Evolutionary conservation across 2,888 invertebrate genomes (phyloP).

Genomic region (Ephialtes manifestator): DNA sequence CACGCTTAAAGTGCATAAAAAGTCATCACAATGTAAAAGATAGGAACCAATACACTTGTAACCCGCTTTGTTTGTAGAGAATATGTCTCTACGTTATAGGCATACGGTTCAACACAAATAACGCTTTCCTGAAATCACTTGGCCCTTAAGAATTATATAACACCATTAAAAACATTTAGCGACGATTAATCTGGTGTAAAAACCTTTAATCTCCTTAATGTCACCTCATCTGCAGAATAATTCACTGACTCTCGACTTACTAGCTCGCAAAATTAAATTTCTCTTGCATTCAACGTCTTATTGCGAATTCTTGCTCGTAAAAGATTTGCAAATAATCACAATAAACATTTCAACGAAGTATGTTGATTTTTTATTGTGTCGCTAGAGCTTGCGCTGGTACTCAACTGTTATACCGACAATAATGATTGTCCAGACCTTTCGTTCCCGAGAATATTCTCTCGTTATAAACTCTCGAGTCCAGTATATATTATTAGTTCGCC

Average conservation of each 20-base stretch:
- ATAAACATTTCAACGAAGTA: constrained; percentile 24
- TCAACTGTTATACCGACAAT: neutral
- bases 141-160: too few relatives aligned
- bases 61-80: too few relatives aligned
- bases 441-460: constrained; percentile 26
- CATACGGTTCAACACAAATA: too few relatives aligned
- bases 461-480: neutral
- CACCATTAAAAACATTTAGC: too few relatives aligned
- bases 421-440: neutral
- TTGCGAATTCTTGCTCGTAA: neutral
- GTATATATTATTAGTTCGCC: constrained; percentile 31
- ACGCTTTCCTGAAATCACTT: too few relatives aligned
- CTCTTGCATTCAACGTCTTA: neutral
- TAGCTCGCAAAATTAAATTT: constrained; percentile 36
- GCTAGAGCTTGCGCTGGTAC: neutral
- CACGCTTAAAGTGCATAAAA: too few relatives aligned
- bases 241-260: constrained; percentile 35
- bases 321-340: constrained; percentile 28
- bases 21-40: too few relatives aligned
- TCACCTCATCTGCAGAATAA: constrained; percentile 19
- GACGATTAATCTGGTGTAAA: too few relatives aligned
- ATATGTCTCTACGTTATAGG: too few relatives aligned
- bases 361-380: constrained; percentile 54
- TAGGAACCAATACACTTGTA: too few relatives aligned
- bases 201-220: neutral